phyloP scores from a whole-genome alignment of 30 jellyfish, hydroid and myxozoan genomes.

The Hydra vulgaris region DNA sequence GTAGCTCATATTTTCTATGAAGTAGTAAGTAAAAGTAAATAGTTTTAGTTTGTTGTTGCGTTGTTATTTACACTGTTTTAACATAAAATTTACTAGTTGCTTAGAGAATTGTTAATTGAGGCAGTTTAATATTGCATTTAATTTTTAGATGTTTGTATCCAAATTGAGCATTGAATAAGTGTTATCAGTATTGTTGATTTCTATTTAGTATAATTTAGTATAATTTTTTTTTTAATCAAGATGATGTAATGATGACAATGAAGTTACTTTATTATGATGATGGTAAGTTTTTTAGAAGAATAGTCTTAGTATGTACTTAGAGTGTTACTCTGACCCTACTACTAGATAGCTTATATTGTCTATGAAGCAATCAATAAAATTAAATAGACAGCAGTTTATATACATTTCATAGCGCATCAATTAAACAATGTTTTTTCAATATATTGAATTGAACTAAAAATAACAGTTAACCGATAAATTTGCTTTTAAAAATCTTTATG shows the following conservation, averaged over 20 bases:
- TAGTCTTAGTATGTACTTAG: constrained; percentile 33
- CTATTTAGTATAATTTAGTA: background rate
- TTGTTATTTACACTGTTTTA: background rate
- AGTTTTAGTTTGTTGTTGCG: background rate
- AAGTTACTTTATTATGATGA: constrained; percentile 80
- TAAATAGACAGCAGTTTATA: background rate
- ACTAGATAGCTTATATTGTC: constrained; percentile 40
- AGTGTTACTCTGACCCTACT: constrained; percentile 71
- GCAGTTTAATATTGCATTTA: too few relatives aligned
- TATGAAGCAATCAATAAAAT: background rate
- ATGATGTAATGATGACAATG: constrained; percentile 95
- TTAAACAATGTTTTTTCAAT: too few relatives aligned
- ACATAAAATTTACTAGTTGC: too few relatives aligned
- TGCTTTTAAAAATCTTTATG: too few relatives aligned
- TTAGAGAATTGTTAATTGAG: too few relatives aligned
- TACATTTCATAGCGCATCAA: too few relatives aligned
- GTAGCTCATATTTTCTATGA: constrained; percentile 9
- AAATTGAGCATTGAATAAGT: too few relatives aligned
- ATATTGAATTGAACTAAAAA: too few relatives aligned
- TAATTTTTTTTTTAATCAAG: constrained; percentile 16
- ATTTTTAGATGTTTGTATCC: too few relatives aligned
- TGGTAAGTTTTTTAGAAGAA: constrained; percentile 56
- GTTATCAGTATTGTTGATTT: too few relatives aligned
- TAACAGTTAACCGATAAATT: too few relatives aligned
- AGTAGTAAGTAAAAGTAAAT: background rate